A percentile compares a stretch with the other conserved stretches of the same genome.
These are phyloP conservation scores for Archips crataeganus DNA, from an alignment of 2,888 invertebrate genomes.

Conservation along the genomic window DNA sequence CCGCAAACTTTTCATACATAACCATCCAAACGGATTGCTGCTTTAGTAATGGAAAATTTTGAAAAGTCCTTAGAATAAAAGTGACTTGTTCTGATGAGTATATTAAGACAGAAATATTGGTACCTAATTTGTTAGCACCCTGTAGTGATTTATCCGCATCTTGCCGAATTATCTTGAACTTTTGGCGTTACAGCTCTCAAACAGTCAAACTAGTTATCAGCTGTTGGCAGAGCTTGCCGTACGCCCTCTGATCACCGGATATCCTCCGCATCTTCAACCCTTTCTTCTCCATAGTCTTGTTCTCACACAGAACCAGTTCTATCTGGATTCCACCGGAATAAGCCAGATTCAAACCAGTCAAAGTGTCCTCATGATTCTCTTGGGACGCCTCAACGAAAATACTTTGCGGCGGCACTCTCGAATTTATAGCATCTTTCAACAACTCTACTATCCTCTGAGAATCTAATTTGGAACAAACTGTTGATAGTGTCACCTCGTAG, in stretches of 20 bases:
- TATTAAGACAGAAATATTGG: too few relatives aligned
- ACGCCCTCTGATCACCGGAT: slow-evolving; percentile 95
- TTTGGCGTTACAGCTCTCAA: slow-evolving; percentile 58
- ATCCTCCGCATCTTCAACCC: slow-evolving; percentile 94
- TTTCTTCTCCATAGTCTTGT: slow-evolving; percentile 89
- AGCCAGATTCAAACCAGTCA: slow-evolving; percentile 88
- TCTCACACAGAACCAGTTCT: slow-evolving; percentile 92
- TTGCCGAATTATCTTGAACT: background rate
- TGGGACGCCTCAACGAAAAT: slow-evolving; percentile 81
- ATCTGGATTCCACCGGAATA: slow-evolving; percentile 95
- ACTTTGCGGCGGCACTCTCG: slow-evolving; percentile 89
- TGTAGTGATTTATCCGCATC: background rate
- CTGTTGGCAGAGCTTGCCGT: slow-evolving; percentile 95
- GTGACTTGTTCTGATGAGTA: too few relatives aligned
- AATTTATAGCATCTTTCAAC: slow-evolving; percentile 92
- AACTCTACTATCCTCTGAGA: slow-evolving; percentile 92
- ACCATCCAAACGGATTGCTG: too few relatives aligned
- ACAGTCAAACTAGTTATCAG: slow-evolving; percentile 94
- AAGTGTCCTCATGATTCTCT: slow-evolving; percentile 60
- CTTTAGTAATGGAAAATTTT: too few relatives aligned
- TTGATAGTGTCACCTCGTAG: slow-evolving; percentile 92
- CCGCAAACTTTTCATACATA: too few relatives aligned
- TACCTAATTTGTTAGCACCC: background rate
- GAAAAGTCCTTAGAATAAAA: too few relatives aligned
- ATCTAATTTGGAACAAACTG: slow-evolving; percentile 92